phyloP scores from a whole-genome alignment of 92 coral and sea anemone genomes.

The Diadumene lineata region DNA sequence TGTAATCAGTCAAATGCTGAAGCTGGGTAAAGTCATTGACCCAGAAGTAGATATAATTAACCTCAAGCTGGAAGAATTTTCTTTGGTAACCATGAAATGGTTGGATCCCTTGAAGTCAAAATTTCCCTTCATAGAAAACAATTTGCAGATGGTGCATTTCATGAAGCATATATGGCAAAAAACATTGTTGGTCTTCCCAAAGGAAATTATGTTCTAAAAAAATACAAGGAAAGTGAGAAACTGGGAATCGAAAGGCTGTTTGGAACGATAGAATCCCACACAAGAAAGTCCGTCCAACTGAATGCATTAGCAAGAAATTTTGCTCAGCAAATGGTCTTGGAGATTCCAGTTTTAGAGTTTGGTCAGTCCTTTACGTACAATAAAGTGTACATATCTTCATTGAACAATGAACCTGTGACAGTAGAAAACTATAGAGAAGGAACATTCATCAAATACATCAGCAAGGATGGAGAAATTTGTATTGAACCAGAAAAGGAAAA shows the following conservation, averaged over 20 bases:
- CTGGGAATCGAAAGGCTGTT: conserved; percentile 32
- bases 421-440: conserved; percentile 39
- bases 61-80: conserved; percentile 52
- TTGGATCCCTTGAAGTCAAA: conserved; percentile 34
- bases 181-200: conserved; percentile 28
- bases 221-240: conserved; percentile 24
- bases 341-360: conserved; percentile 32
- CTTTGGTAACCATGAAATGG: conserved; percentile 39
- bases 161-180: conserved; percentile 50
- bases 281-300: conserved; percentile 34
- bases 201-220: conserved; percentile 41
- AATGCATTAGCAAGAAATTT: conserved; percentile 51
- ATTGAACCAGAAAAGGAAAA: not conserved
- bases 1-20: conserved; percentile 37
- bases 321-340: conserved; percentile 38
- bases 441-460: conserved; percentile 34
- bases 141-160: conserved; percentile 38
- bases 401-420: conserved; percentile 38
- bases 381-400: conserved; percentile 39
- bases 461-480: conserved; percentile 46
- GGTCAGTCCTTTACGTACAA: conserved; percentile 31
- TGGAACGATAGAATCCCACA: conserved; percentile 33
- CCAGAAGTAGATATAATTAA: conserved; percentile 50
- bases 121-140: conserved; percentile 33
- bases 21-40: conserved; percentile 47